These are phyloP conservation scores for Podiceps cristatus DNA, from an alignment of 2,113 vertebrate genomes.

Conservation along the genomic window DNA sequence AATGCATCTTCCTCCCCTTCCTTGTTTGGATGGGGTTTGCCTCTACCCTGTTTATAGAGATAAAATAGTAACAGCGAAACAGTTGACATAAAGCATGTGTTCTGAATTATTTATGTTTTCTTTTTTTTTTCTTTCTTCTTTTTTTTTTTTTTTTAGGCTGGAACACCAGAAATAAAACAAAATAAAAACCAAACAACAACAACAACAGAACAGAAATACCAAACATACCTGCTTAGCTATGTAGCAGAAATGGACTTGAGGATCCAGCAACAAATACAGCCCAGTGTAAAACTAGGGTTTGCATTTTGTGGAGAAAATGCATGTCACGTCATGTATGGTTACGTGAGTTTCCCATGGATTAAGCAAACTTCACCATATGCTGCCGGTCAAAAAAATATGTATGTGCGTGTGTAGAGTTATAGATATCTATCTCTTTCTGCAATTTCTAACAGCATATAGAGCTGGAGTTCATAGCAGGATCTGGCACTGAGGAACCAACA, in stretches of 20 bases:
- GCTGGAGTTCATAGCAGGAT: slow-evolving; percentile 25
- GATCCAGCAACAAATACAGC: background rate
- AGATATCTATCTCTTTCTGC: slow-evolving; percentile 35
- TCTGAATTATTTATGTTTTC: slow-evolving; percentile 39
- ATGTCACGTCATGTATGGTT: background rate
- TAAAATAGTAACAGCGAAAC: slow-evolving; percentile 27
- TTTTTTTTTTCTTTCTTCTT: background rate
- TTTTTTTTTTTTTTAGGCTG: background rate
- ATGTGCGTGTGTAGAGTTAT: background rate
- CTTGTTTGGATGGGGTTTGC: slow-evolving; percentile 16
- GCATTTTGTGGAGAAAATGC: background rate
- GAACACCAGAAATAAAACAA: background rate
- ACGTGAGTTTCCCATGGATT: background rate
- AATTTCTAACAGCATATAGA: slow-evolving; percentile 3
- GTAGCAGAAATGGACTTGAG: background rate
- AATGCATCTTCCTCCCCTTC: background rate
- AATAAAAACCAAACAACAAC: too few relatives aligned
- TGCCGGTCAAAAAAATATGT: background rate
- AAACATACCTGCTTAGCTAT: background rate
- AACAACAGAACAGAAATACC: background rate
- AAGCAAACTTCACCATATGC: background rate
- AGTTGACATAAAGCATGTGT: slow-evolving; percentile 8
- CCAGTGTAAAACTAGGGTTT: background rate
- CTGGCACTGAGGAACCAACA: slow-evolving; percentile 38
- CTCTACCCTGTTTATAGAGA: background rate